Conservation (phyloP, 2,113 vertebrate genomes). For the Dromiciops gliroides region DNA sequence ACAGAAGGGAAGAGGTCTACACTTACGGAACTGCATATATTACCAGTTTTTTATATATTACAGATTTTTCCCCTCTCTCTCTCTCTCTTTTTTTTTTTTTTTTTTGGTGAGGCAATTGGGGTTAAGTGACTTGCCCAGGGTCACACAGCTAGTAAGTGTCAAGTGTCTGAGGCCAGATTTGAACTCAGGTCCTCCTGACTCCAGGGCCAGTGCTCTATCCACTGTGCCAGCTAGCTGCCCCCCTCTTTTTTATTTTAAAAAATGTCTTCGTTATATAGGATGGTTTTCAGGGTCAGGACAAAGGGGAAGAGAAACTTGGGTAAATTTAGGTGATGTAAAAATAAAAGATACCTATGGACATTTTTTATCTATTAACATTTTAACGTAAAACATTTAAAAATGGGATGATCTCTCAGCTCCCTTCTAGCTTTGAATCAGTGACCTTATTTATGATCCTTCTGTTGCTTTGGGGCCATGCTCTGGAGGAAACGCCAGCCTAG, state of each 20-base stretch:
- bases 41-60: background rate
- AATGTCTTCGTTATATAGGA: background rate
- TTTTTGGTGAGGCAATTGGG: too few species aligned
- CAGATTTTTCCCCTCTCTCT: background rate
- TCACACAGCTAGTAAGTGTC: too few species aligned
- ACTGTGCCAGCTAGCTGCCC: too few species aligned
- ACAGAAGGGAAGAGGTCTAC: background rate
- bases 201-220: too few species aligned
- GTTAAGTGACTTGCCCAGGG: too few species aligned
- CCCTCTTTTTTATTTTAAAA: background rate
- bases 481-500: background rate
- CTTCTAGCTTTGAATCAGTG: background rate
- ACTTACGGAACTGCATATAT: background rate
- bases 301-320: background rate
- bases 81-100: background rate
- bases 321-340: background rate
- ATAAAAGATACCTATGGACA: background rate
- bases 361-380: too few species aligned
- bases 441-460: background rate
- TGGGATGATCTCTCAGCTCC: background rate
- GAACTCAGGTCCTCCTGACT: too few species aligned
- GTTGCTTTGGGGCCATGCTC: background rate
- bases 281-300: background rate
- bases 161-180: too few species aligned
- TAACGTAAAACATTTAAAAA: background rate